Evolutionary conservation across 2,797 vertebrate genomes (phyloP), one percentile per base, ranked within the genome.

Genomic region (Agapornis canus): DNA sequence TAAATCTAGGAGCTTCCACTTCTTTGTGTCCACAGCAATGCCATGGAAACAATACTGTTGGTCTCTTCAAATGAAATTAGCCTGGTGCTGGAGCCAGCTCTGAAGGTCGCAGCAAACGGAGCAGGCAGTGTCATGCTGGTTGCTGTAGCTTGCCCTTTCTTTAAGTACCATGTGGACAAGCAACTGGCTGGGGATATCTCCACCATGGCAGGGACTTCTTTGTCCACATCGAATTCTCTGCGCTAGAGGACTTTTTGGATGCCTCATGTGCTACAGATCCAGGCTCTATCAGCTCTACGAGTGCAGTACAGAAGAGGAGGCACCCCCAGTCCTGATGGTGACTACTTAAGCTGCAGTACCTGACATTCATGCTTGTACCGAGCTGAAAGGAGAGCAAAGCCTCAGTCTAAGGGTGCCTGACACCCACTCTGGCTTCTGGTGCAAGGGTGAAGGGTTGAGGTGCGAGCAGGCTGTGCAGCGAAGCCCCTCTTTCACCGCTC

Each of bases 91-190:
- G 39, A 52, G 23, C 10, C n/a, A 32, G 51, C 51, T 43, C 45
- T 81, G 70, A 32, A 56, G 32, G 22, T 63, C 11, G 49, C 59
- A 78, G 48, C 48, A 57, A 40, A 27, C n/a, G 11, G 59, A 70
- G 57, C 51, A 9, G 18, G 8, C 5, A 16, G 11, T 6, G 32
- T 45, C 63, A 3, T 0, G 1, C 16, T 56, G 1, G 0, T 40
- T 51, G 48, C 61, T 57, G 10, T 47, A 68, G n/a, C 17, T 40
- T 51, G 42, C 22, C 37, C 54, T 76, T 79, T 29, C 49, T 60
- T 72, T 71, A 71, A 40, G 43, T 49, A 35, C 52, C 13, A 2
- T 11, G 32, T 47, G 54, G 52, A 45, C 59, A 35, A 77, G n/a
- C 11, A 4, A 7, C 59, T 25, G 37, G 22, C 2, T 76, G 56